Percentiles rank a stretch among this genome's conserved stretches.
phyloP scores from a whole-genome alignment of 2,113 vertebrate genomes.

The Corapipo altera region DNA sequence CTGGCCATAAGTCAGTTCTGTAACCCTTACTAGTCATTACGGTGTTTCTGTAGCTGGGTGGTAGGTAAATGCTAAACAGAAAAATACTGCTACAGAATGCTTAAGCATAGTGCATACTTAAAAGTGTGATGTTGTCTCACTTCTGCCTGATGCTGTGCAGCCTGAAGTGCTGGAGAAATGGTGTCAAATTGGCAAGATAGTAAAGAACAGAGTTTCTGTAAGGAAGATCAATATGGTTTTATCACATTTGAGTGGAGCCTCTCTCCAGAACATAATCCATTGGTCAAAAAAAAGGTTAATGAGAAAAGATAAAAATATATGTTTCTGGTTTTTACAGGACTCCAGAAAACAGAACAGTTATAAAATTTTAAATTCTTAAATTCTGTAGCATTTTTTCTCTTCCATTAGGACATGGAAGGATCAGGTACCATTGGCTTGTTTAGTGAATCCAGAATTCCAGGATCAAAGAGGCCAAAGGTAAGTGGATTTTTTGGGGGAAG shows the following conservation, averaged over 20 bases:
- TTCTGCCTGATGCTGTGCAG: not conserved
- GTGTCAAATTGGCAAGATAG: not conserved
- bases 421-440: constrained; percentile 72
- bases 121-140: not conserved
- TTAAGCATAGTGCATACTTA: not conserved
- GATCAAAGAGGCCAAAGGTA: constrained; percentile 74
- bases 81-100: not conserved
- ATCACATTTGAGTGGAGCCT: not conserved
- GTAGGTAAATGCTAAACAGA: not conserved
- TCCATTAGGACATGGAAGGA: constrained; percentile 85
- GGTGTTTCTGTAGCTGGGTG: not conserved
- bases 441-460: constrained; percentile 8
- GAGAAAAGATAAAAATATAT: not conserved
- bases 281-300: not conserved
- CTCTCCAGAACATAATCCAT: not conserved
- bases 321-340: not conserved
- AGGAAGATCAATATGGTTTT: not conserved
- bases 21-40: not conserved
- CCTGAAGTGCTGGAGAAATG: not conserved
- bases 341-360: not conserved
- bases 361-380: not conserved
- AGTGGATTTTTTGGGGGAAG: not conserved
- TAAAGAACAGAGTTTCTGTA: not conserved
- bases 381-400: constrained; percentile 14
- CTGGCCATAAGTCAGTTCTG: not conserved